phyloP scores from a whole-genome alignment of 2,797 vertebrate species.

The Danio albolineatus region DNA sequence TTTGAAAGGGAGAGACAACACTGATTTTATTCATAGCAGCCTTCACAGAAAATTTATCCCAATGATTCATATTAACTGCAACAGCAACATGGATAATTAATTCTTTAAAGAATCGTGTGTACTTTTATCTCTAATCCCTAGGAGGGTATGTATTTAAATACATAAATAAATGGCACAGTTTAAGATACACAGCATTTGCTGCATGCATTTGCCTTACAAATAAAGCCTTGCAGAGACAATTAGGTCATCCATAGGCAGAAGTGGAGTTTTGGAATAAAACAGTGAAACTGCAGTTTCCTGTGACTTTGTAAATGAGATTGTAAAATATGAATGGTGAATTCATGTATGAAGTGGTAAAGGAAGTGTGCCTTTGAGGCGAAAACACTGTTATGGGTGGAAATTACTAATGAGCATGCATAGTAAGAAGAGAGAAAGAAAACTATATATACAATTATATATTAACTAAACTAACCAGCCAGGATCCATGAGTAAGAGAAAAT shows the following conservation, averaged over 20 bases:
- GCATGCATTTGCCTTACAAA: conserved; percentile 40
- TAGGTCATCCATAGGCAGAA: conserved; percentile 19
- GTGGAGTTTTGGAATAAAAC: neutral
- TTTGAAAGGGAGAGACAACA: neutral
- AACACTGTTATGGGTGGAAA: neutral
- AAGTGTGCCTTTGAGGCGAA: neutral
- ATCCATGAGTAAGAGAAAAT: neutral
- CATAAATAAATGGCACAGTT: conserved; percentile 5
- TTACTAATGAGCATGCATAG: neutral
- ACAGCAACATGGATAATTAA: neutral
- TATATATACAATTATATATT: neutral
- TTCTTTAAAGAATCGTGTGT: neutral
- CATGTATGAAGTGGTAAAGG: neutral
- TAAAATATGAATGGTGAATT: neutral
- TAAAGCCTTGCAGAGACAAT: conserved; percentile 1
- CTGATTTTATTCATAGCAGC: conserved; percentile 7
- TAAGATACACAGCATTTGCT: neutral
- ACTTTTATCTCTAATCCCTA: neutral
- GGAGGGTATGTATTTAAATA: neutral
- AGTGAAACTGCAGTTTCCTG: neutral
- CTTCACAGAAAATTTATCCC: neutral
- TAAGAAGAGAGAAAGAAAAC: neutral
- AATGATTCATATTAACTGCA: neutral
- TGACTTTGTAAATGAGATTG: neutral
- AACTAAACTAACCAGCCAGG: neutral